A percentile compares a stretch with the other conserved stretches of the same genome.
These are phyloP conservation scores for Xanthostigma xanthostigma DNA, from an alignment of 2,888 invertebrate species.

Conservation along the genomic window DNA sequence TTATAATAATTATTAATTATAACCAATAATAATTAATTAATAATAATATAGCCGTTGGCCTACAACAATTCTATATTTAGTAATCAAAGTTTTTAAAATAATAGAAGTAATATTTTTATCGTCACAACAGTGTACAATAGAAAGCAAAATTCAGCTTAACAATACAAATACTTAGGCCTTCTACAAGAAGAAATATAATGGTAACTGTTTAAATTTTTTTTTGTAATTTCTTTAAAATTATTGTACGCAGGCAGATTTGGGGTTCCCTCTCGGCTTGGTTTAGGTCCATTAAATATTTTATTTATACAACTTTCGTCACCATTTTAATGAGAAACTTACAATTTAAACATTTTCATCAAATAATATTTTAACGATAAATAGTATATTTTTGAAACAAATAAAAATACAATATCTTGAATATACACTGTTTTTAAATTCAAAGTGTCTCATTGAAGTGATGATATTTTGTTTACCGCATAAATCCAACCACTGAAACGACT, in stretches of 20 bases:
- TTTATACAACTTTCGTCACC: too few relatives aligned
- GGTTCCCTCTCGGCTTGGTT: background rate
- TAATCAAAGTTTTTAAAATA: background rate
- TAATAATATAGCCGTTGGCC: constrained; percentile 28
- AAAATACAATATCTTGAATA: too few relatives aligned
- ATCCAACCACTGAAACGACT: too few relatives aligned
- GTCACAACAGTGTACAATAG: background rate
- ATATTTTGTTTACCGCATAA: too few relatives aligned
- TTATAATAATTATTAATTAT: constrained; percentile 12
- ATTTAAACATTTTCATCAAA: background rate
- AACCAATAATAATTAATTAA: constrained; percentile 21
- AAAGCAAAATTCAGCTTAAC: background rate
- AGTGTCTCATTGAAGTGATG: too few relatives aligned
- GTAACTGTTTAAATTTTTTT: background rate
- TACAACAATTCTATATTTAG: constrained; percentile 23
- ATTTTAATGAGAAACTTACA: too few relatives aligned
- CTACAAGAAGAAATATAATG: background rate
- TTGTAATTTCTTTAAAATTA: background rate
- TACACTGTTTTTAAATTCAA: too few relatives aligned
- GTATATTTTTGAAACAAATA: background rate
- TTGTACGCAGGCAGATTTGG: background rate
- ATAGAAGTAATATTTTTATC: background rate
- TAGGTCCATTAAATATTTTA: background rate
- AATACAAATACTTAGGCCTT: background rate
- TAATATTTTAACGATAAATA: background rate